A percentile compares a stretch with the other conserved stretches of the same genome.
Evolutionary conservation across 1,140 invertebrate genomes (phyloP).

Genomic region (Eumeta japonica): DNA sequence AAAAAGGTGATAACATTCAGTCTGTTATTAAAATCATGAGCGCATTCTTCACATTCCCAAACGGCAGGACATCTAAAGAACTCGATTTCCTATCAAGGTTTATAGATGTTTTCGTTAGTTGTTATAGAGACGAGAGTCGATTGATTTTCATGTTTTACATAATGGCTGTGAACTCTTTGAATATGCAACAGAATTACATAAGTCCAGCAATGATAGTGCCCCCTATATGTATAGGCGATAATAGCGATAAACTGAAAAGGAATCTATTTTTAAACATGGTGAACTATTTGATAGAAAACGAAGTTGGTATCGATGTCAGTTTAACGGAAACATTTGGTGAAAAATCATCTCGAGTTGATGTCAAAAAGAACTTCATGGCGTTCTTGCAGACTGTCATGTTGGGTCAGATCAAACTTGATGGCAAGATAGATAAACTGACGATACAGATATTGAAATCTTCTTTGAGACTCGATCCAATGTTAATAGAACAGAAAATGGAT

Average conservation of each 20-base stretch:
- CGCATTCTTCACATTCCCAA: constrained; percentile 34
- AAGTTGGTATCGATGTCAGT: constrained; percentile 35
- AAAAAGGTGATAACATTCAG: constrained; percentile 44
- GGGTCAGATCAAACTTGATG: constrained; percentile 34
- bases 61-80: constrained; percentile 23
- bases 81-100: constrained; percentile 32
- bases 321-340: constrained; percentile 41
- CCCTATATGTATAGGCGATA: constrained; percentile 26
- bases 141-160: constrained; percentile 43
- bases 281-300: constrained; percentile 26
- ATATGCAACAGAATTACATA: constrained; percentile 37
- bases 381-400: constrained; percentile 40
- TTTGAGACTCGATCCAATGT: constrained; percentile 35
- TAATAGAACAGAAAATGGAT: constrained; percentile 36
- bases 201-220: constrained; percentile 30
- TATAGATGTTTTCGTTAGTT: constrained; percentile 33
- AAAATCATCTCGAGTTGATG: constrained; percentile 34
- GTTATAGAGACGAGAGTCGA: constrained; percentile 33
- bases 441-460: constrained; percentile 36
- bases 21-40: constrained; percentile 41
- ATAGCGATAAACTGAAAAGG: constrained; percentile 35
- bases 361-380: constrained; percentile 35
- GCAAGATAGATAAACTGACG: constrained; percentile 38
- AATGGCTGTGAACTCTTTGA: constrained; percentile 26
- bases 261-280: constrained; percentile 36